Conservation (phyloP, 2,888 invertebrate genomes). For the Leptinotarsa juncta region DNA sequence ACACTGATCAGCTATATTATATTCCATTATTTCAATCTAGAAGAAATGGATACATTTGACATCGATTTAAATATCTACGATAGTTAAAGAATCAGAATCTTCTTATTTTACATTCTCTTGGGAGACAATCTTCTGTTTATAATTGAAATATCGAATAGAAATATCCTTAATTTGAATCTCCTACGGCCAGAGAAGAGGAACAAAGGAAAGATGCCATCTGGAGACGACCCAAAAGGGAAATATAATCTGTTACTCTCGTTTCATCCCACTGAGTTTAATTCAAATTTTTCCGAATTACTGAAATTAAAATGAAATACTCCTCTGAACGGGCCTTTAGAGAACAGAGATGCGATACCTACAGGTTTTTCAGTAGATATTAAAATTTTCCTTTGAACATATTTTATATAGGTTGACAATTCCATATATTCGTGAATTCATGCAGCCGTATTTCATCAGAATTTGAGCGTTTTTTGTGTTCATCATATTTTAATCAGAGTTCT, state of each 20-base stretch:
- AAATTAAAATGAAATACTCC: constrained; percentile 32
- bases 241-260: not conserved
- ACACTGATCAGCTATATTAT: too few species aligned
- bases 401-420: constrained; percentile 21
- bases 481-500: constrained; percentile 6
- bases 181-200: not conserved
- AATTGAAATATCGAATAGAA: too few species aligned
- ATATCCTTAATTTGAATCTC: too few species aligned
- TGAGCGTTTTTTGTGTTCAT: constrained; percentile 7
- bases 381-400: constrained; percentile 8
- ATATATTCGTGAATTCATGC: not conserved
- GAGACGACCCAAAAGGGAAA: too few species aligned
- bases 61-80: too few species aligned
- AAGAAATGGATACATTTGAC: too few species aligned
- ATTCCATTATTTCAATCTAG: too few species aligned
- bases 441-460: not conserved
- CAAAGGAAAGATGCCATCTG: not conserved
- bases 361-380: constrained; percentile 9
- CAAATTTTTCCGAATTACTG: constrained; percentile 33
- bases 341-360: constrained; percentile 7
- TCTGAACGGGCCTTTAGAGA: not conserved
- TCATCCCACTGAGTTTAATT: constrained; percentile 10
- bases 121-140: too few species aligned
- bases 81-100: too few species aligned
- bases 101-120: too few species aligned